Conservation (phyloP, 1,140 invertebrate species). For the Anastrepha ludens region DNA sequence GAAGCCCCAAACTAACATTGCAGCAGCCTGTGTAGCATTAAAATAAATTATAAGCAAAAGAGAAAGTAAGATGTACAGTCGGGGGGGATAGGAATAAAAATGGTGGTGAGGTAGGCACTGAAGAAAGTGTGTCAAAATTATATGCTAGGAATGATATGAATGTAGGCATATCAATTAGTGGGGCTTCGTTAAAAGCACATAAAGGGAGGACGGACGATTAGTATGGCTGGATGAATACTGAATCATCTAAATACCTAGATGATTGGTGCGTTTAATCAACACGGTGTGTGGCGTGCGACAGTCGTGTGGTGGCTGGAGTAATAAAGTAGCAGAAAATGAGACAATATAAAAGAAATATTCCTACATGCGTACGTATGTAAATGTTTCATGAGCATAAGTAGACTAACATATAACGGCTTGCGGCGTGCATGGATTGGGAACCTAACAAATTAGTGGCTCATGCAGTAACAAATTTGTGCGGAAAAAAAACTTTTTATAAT, state of each 20-base stretch:
- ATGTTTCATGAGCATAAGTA: too few species aligned
- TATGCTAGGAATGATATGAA: constrained; percentile 62
- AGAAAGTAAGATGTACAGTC: constrained; percentile 8
- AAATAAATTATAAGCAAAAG: constrained; percentile 49
- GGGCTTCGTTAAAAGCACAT: neutral
- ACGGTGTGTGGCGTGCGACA: constrained; percentile 13
- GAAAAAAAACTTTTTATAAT: too few species aligned
- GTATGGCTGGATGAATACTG: constrained; percentile 37
- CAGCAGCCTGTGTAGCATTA: neutral
- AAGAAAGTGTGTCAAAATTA: constrained; percentile 67
- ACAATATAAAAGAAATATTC: neutral
- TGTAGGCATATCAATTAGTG: constrained; percentile 15
- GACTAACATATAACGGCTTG: neutral
- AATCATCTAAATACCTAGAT: constrained; percentile 23
- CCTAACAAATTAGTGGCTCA: too few species aligned
- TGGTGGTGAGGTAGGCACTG: constrained; percentile 11
- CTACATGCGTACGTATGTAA: neutral
- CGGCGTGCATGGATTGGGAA: neutral
- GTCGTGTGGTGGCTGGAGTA: neutral
- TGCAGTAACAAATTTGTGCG: too few species aligned
- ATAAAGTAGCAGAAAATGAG: constrained; percentile 16
- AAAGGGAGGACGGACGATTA: neutral
- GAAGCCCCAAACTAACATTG: constrained; percentile 12
- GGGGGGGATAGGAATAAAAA: neutral
- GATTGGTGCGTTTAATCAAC: constrained; percentile 45